Evolutionary conservation across 2,888 invertebrate species (phyloP), one percentile per base, ranked within the genome.

Genomic region (Mythimna albipuncta): DNA sequence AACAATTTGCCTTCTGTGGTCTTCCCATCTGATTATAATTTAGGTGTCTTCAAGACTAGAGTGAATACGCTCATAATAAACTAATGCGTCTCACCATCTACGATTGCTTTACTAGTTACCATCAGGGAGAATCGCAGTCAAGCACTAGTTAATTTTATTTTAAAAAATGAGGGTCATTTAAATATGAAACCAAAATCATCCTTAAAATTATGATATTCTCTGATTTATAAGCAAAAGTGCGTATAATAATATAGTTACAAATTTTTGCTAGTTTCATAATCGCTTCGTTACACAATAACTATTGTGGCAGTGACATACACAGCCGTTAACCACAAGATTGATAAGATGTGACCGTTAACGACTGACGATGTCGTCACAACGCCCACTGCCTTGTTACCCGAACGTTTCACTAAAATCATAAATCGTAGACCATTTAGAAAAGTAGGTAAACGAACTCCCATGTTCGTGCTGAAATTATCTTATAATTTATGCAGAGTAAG

Each of bases 261-360:
- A 50, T 6, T 61, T 54, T 64, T 63, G 13, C 41, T 13, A 63
- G 57, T 4, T 32, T 16, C 6, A 44, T n/a, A 47, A 63, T 41
- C 47, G 26, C 57, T 54, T n/a, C 21, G 7, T 61, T 73, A 52
- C 10, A 38, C 41, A 63, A 67, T 63, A 61, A 47, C 35, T 63
- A 64, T 55, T 52, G 58, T 72, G 58, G 59, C 44, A 57, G 44
- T 70, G 52, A 54, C 55, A 57, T 41, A 67, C 19, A 26, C 41
- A 63, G 54, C 32, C 52, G 59, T 77, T 44, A 76, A 73, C 76
- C 68, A 57, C 70, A 71, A 50, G 41, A 32, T 70, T 75, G 82
- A 84, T 85, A 84, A 81, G 75, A 81, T 83, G 66, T 66, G 72
- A 83, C 73, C 69, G 83, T 75, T 83, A 80, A 55, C 62, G 72